Base-by-base conservation (phyloP, 1,140 invertebrate genomes). In the Diorhabda sublineata region DNA sequence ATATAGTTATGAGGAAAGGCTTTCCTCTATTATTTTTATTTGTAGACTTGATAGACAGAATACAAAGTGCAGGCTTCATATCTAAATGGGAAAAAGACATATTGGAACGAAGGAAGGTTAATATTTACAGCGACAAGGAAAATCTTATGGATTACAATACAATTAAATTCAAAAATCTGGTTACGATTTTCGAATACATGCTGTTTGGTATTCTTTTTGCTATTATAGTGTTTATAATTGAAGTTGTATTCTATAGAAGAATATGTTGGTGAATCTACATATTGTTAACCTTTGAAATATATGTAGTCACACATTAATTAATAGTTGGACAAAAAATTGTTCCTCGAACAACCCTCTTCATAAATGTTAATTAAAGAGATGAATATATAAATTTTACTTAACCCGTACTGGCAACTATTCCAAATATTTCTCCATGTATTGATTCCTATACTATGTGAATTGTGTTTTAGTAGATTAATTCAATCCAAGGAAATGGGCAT, bases 21-120 rank as follows among this genome's bases (percentile, higher is more conserved):
- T 67, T 67, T 67, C 57, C 43, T 4, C 26, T 67, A 6, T 67
- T 45, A 2, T n/a, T 45, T 7, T 5, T 60, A 44, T 67, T 67
- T 11, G 42, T 60, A 26, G 45, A 7, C 0, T 41, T 45, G 3
- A 59, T 67, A 26, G 45, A 67, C 60, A 52, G 65, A n/a, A 60
- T 67, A 26, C 59, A 9, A 5, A 60, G 26, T 11, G 65, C 58
- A 6, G 65, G 65, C 5, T 60, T 67, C 2, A 67, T 67, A 9
- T 11, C 57, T 7, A 67, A 67, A 60, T 67, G 65, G 65, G 26
- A 60, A n/a, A 41, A 60, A 8, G 65, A 67, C 45, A 9, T 67
- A 11, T 60, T 67, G 47, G 41, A 45, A 2, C 43, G 45, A n/a
- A 67, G 60, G 44, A n/a, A 9, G n/a, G 41, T 57, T 5, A 5